Evolutionary conservation across 2,888 invertebrate species (phyloP), one percentile per base, ranked within the genome.

Genomic region (Anticlea derivata): DNA sequence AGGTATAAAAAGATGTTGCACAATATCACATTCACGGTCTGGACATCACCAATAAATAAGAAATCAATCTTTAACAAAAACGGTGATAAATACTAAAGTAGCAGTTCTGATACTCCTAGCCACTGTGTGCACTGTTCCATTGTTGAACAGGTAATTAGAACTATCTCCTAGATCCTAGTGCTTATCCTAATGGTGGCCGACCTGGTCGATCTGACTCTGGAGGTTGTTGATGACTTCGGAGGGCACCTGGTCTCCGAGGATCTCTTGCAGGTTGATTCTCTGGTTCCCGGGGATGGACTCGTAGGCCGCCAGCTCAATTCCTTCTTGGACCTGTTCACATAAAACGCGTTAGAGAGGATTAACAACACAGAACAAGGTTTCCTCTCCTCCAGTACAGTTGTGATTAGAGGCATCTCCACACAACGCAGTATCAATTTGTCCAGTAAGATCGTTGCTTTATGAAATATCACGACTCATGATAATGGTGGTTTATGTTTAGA

Each of bases 161-260:
- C 30, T 44, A 39, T 26, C 31, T 38, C 44, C 47, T 55, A 50
- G 38, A 11, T 17, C 5, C 24, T 37, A 45, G 30, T 44, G 5
- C 11, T 27, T 34, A 45, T 10, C 23, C 62, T 78, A 83, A 73
- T 93, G 92, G 65, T 91, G 92, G 65, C 96, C 96, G 68, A 97
- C 94, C 84, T 95, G 94, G 81, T 97, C 96, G 68, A 97, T 94
- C 86, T 96, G 96, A 45, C 93, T 88, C 79, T 97, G 96, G 55
- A 97, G 92, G 86, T 97, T 97, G 92, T 94, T 96, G 78, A 97
- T 95, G 27, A 97, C 97, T 87, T 97, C 97, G 34, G 94, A 93
- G 5, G 97, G 97, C 55, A 97, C 94, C 80, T 96, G 95, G 76
- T 95, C 96, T 5, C 96, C 96, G 49, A 97, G 92, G 69, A 96